Conservation (phyloP, 2,888 invertebrate species). For the Drosophila trichaetosa region DNA sequence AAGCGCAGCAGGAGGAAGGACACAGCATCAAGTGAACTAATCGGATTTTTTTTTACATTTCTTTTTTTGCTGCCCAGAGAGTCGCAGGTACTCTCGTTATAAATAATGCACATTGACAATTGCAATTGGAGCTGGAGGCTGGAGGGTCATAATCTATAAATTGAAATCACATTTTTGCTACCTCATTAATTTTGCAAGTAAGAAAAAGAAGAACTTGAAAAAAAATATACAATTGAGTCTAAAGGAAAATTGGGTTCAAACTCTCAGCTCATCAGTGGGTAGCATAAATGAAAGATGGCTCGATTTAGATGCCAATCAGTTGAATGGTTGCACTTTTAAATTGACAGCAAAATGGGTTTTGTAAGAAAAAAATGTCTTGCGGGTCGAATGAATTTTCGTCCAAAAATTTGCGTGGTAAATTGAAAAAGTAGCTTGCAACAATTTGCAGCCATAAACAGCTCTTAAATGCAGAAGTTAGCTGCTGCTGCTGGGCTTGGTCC, state of each 20-base stretch:
- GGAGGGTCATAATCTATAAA: constrained; percentile 65
- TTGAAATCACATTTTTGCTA: constrained; percentile 75
- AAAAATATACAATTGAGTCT: background rate
- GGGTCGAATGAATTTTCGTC: constrained; percentile 38
- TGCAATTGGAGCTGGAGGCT: constrained; percentile 23
- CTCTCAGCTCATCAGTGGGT: constrained; percentile 27
- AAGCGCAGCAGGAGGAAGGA: constrained; percentile 27
- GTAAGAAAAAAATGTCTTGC: constrained; percentile 1
- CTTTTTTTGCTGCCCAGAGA: constrained; percentile 6
- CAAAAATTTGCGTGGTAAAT: constrained; percentile 33
- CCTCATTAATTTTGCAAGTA: constrained; percentile 64
- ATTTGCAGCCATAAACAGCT: constrained; percentile 60
- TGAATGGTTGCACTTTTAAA: constrained; percentile 39
- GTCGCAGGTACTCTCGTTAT: constrained; percentile 38
- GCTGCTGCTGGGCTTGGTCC: constrained; percentile 13
- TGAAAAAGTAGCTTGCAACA: constrained; percentile 51
- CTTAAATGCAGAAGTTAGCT: constrained; percentile 61
- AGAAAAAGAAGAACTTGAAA: constrained; percentile 15
- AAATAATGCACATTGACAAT: constrained; percentile 70
- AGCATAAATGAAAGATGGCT: constrained; percentile 62
- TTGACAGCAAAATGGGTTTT: constrained; percentile 1
- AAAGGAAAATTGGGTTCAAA: constrained; percentile 30
- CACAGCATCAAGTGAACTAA: constrained; percentile 63
- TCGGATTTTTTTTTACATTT: constrained; percentile 54
- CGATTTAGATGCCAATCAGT: constrained; percentile 66